Evolutionary conservation across 2,113 vertebrate species (phyloP).

Genomic region (Pseudonaja textilis): DNA sequence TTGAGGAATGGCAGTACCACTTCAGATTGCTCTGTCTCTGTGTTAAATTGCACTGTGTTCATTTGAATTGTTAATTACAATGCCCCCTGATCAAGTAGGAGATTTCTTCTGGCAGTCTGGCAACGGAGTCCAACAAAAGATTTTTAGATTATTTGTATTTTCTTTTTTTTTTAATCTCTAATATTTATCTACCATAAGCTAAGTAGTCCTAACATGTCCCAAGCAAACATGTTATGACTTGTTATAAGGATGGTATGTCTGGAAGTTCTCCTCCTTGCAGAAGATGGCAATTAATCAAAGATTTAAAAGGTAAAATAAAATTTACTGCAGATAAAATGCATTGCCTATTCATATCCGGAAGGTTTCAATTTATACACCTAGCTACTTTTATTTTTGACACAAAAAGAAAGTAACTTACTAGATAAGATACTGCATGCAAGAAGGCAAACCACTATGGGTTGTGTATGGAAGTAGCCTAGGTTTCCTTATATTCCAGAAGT

Average conservation of each 20-base stretch:
- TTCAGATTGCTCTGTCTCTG: slow-evolving; percentile 52
- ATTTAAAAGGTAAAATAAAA: slow-evolving; percentile 45
- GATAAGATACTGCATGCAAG: slow-evolving; percentile 34
- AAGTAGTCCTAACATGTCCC: slow-evolving; percentile 64
- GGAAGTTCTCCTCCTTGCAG: slow-evolving; percentile 45
- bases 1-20: slow-evolving; percentile 54
- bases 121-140: slow-evolving; percentile 80
- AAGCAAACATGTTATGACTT: slow-evolving; percentile 48
- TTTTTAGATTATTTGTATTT: slow-evolving; percentile 82
- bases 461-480: slow-evolving; percentile 14
- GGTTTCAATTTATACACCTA: slow-evolving; percentile 53
- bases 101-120: slow-evolving; percentile 77
- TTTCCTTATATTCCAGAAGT: neutral
- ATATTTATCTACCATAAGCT: slow-evolving; percentile 73
- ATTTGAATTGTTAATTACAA: slow-evolving; percentile 56
- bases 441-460: slow-evolving; percentile 3
- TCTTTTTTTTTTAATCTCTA: slow-evolving; percentile 77
- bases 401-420: slow-evolving; percentile 44
- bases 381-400: slow-evolving; percentile 42
- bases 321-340: slow-evolving; percentile 49
- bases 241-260: slow-evolving; percentile 50
- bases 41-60: slow-evolving; percentile 50
- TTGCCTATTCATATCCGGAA: slow-evolving; percentile 54
- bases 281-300: slow-evolving; percentile 56
- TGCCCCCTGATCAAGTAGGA: slow-evolving; percentile 73